Base-by-base conservation (phyloP, 2,797 vertebrate genomes). In the Crenuchus spilurus region DNA sequence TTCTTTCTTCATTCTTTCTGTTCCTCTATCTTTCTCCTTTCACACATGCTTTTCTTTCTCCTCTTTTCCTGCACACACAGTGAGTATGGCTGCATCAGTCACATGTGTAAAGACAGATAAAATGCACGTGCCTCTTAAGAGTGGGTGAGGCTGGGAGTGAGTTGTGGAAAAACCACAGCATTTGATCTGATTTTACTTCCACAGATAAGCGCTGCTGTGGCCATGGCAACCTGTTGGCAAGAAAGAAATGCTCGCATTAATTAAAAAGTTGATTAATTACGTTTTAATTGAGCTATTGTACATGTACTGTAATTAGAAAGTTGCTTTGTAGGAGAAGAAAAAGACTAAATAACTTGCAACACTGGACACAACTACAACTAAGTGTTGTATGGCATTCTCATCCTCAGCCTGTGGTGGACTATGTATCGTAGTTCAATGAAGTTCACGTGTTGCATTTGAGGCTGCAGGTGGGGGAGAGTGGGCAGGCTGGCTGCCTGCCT, bases 221-320 rank as follows among this genome's bases (percentile, higher is more conserved):
- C 80, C 85, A 89, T 91, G 86, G 88, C 83, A 90, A 91, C 89
- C 80, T 72, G 68, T 52, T 80, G 74, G 85, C 81, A 85, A 79
- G 78, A 6, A 54, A 81, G 73, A 22, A 71, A 71, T 41, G 54
- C 73, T 76, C 66, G 63, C 20, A 76, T 87, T 89, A 88, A 90
- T 89, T 90, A 86, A 88, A 75, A 90, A 86, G 80, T 85, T 86
- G 83, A 88, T 90, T 86, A 88, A 89, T 89, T 86, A 76, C 48
- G 73, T 88, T 88, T 86, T 88, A 87, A 89, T 88, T 86, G 78
- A 78, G 68, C 75, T 69, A 80, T 86, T 84, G 74, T 80, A 80
- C 79, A 70, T 63, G 39, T 37, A 44, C 35, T 81, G 82, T 82
- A 78, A 76, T 78, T 66, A 72, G n/a, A 46, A 78, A 70, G 78